Evolutionary conservation across 2,797 vertebrate genomes (phyloP), one percentile per base, ranked within the genome.

Genomic region (Sebastes flavidus): DNA sequence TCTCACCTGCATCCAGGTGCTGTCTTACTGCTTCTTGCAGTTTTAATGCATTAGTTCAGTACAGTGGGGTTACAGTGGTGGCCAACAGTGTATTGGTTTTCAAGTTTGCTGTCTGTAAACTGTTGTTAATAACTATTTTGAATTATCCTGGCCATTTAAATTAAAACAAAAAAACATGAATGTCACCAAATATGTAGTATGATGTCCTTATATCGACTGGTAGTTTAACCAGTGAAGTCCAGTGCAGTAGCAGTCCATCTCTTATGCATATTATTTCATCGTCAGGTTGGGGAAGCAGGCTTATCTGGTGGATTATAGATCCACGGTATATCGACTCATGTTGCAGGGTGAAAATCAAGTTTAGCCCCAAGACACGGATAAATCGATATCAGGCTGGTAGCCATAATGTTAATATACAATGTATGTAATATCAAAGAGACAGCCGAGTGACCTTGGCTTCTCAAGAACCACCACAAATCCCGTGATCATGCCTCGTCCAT

Each of bases 341-440:
- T 81, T 84, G 69, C 69, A 68, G 36, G 72, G 56, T 66, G 70
- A 82, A 83, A 88, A 90, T 87, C 65, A 77, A 65, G 75, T 79
- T 78, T 74, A 59, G 71, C 87, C 74, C 36, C 30, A 58, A 84
- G 88, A 81, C 67, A 71, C 30, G 29, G 46, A 78, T 72, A 13
- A 81, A 89, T 91, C 88, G 7, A 90, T 93, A 81, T 30, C 29
- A 62, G 79, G 75, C 80, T 49, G 56, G 56, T 65, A 83, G 55
- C 56, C 27, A 65, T 68, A 71, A 84, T 84, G 49, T 42, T 80
- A 84, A 87, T 87, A 29, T 80, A 60, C 54, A 72, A 32, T 79
- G 60, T 78, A 73, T 56, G 49, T 59, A 1, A 20, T 72, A 84
- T 77, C 49, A 67, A 58, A 52, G 77, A 56, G 61, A 49, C 67